Base-by-base conservation (phyloP, 1,140 invertebrate genomes). In the Drosophila nigromelanica region DNA sequence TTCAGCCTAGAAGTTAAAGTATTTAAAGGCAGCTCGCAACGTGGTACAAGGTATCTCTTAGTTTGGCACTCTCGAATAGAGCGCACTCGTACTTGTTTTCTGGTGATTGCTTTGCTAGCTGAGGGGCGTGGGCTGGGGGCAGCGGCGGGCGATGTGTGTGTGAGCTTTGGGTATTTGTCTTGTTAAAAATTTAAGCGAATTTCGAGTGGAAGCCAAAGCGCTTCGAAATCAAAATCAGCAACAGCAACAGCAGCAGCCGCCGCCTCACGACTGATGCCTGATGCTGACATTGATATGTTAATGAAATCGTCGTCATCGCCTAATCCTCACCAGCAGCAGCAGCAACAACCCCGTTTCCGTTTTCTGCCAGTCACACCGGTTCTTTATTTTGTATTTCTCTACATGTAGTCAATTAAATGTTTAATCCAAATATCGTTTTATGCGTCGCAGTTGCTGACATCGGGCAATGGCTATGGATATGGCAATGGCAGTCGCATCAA, bases 181-280 rank as follows among this genome's bases (percentile, higher is more conserved):
- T 87, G 82, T 87, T 87, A 87, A 89, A 87, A 87, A 87, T 87
- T 87, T 87, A 87, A 87, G 82, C 82, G 82, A 87, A 89, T 87
- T 87, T 87, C 72, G 64, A 47, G 70, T 60, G 60, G 67, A 81
- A 87, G 80, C 80, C 80, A 83, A 51, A 69, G 58, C 66, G 54
- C 35, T 64, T 35, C 33, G 7, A 64, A 68, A 48, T 55, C 45
- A 45, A 37, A 61, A 76, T 52, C 61, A 71, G 59, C 5, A 27
- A 6, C 27, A 27, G 27, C 27, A 27, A 6, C 27, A 33, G 42
- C 54, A 71, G 30, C 39, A 55, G 58, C 54, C 14, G 30, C 37
- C 33, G 72, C 42, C n/a, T 43, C 33, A n/a, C 39, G 37, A 42
- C 54, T 58, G 27, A 14, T 15, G 73, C 43, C 73, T 85, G 80